Conservation (phyloP, 1,140 invertebrate genomes). For the Penaeus vannamei region DNA sequence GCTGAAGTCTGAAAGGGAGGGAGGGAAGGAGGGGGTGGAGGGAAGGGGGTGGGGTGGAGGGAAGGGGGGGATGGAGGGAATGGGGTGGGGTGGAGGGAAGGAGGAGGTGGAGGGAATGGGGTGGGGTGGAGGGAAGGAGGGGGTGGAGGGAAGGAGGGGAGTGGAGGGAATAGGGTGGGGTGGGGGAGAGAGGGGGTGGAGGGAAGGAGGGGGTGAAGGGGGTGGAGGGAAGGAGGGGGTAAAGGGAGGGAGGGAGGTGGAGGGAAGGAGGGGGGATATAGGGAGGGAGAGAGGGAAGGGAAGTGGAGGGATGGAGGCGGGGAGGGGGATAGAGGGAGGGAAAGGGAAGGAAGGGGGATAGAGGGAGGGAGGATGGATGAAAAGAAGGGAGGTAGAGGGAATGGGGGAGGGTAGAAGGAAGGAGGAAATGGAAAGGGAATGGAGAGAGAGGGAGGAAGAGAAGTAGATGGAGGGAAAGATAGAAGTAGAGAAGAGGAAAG, state of each 20-base stretch:
- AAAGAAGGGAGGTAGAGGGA: not conserved
- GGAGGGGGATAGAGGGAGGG: not conserved
- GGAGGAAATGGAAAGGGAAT: not conserved
- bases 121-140: not conserved
- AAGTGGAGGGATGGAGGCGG: too few species aligned
- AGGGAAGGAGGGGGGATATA: too few species aligned
- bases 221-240: too few species aligned
- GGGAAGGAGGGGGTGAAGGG: not conserved
- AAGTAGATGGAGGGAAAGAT: not conserved
- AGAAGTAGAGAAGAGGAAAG: not conserved
- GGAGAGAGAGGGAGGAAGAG: not conserved
- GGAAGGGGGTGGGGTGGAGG: not conserved
- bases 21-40: not conserved
- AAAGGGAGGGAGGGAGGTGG: too few species aligned
- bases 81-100: not conserved
- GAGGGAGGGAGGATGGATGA: not conserved
- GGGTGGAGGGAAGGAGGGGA: too few species aligned
- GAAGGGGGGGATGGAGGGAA: not conserved
- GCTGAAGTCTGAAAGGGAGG: too few species aligned
- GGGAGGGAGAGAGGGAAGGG: not conserved
- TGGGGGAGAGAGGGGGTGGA: too few species aligned
- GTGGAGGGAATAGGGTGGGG: too few species aligned
- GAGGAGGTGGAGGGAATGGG: not conserved
- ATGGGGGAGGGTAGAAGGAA: not conserved
- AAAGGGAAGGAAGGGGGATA: too few species aligned